phyloP scores from a whole-genome alignment of 2,113 vertebrate genomes.

The Bambusicola thoracicus region DNA sequence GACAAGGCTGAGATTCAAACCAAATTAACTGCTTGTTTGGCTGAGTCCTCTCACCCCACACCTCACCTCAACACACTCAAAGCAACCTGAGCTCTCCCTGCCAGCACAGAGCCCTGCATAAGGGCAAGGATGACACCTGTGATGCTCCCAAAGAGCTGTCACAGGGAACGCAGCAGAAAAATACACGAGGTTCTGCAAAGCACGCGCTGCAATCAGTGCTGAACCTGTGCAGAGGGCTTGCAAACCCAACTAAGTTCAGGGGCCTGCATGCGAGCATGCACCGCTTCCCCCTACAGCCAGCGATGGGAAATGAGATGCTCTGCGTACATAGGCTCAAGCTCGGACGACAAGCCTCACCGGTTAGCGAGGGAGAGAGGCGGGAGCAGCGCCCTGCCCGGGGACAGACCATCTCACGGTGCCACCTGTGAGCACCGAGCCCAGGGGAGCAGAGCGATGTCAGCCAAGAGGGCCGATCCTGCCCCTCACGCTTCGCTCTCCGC shows the following conservation, averaged over 20 bases:
- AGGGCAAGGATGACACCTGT: not conserved
- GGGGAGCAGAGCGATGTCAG: not conserved
- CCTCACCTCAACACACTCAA: not conserved
- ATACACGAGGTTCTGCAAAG: not conserved
- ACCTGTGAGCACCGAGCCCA: not conserved
- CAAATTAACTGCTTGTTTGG: not conserved
- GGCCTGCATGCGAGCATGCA: not conserved
- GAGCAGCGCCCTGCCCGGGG: not conserved
- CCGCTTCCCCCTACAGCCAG: not conserved
- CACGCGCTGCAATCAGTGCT: not conserved
- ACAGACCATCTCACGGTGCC: fast-evolving
- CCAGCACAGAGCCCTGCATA: not conserved
- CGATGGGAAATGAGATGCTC: not conserved
- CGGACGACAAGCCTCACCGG: not conserved
- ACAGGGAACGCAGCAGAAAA: not conserved
- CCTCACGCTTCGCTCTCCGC: not conserved
- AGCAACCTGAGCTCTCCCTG: not conserved
- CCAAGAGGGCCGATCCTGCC: not conserved
- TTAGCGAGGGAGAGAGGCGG: not conserved
- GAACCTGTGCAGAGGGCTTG: not conserved
- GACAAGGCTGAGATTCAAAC: not conserved
- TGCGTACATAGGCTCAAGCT: not conserved
- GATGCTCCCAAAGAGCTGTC: too few relatives aligned
- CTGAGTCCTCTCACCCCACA: not conserved
- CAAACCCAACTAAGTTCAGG: not conserved